Evolutionary conservation across 2,113 vertebrate species (phyloP).

Genomic region (Tenebrosternarchus preto): DNA sequence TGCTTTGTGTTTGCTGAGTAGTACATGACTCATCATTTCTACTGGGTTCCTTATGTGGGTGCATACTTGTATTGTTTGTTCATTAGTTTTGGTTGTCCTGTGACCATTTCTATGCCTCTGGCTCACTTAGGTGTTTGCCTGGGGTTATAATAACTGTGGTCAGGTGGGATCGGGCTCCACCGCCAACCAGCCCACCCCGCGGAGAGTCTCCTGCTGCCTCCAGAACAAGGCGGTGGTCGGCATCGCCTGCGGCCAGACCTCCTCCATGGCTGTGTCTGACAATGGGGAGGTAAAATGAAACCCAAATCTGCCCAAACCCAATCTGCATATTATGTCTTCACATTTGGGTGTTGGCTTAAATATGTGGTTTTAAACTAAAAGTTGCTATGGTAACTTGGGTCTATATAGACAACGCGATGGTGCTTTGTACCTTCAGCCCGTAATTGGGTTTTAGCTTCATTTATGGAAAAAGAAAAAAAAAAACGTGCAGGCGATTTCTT

Average conservation of each 20-base stretch:
- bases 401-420: neutral
- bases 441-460: neutral
- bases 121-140: conserved; percentile 84
- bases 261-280: conserved; percentile 89
- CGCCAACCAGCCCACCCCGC: conserved; percentile 90
- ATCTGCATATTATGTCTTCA: too few relatives aligned
- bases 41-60: neutral
- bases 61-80: neutral
- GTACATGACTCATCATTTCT: neutral
- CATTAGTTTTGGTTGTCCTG: neutral
- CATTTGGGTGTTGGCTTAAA: too few relatives aligned
- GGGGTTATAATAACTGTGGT: conserved; percentile 98
- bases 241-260: conserved; percentile 92
- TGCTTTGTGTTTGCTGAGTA: neutral
- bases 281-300: conserved; percentile 85
- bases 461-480: too few relatives aligned
- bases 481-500: neutral
- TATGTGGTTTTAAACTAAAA: too few relatives aligned
- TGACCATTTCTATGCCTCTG: neutral
- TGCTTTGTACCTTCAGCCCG: neutral
- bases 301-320: too few relatives aligned
- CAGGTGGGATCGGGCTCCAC: conserved; percentile 97
- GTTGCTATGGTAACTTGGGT: too few relatives aligned
- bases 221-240: conserved; percentile 84
- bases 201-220: conserved; percentile 86